A percentile compares a stretch with the other conserved stretches of the same genome.
Conservation (phyloP, 2,113 vertebrate genomes). For the Gadus chalcogrammus region DNA sequence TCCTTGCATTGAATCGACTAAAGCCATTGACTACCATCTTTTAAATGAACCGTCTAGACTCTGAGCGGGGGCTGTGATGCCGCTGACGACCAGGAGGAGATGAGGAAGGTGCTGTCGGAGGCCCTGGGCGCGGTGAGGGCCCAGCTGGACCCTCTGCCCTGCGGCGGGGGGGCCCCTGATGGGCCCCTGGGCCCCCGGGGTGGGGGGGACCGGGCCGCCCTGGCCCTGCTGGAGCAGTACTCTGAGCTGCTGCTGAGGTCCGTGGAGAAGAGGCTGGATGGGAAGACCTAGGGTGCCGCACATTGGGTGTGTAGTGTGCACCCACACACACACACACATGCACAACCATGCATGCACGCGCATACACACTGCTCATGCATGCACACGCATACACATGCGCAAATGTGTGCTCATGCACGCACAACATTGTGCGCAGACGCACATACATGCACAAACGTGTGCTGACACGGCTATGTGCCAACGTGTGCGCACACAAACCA, state of each 20-base stretch:
- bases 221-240: slow-evolving; percentile 90
- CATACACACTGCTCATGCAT: too few species aligned
- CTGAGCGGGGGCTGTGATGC: slow-evolving; percentile 7
- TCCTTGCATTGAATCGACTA: too few species aligned
- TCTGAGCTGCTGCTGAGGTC: slow-evolving; percentile 89
- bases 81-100: slow-evolving; percentile 63
- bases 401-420: too few species aligned
- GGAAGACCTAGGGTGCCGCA: slow-evolving; percentile 69
- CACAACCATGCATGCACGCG: too few species aligned
- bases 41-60: slow-evolving; percentile 41
- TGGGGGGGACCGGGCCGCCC: slow-evolving; percentile 75
- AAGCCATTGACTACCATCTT: not conserved
- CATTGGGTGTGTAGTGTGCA: too few species aligned
- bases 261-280: slow-evolving; percentile 88
- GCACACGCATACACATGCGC: too few species aligned
- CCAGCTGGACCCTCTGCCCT: slow-evolving; percentile 78
- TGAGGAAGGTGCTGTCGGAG: slow-evolving; percentile 76
- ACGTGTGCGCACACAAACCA: too few species aligned
- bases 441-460: too few species aligned
- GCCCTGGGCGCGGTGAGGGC: slow-evolving; percentile 77
- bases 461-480: too few species aligned
- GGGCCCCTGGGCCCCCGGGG: slow-evolving; percentile 16
- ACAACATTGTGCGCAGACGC: too few species aligned
- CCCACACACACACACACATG: too few species aligned
- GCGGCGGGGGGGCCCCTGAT: slow-evolving; percentile 44